These are phyloP conservation scores for Macrobrachium nipponense DNA, from an alignment of 1,140 invertebrate species.

Conservation along the genomic window DNA sequence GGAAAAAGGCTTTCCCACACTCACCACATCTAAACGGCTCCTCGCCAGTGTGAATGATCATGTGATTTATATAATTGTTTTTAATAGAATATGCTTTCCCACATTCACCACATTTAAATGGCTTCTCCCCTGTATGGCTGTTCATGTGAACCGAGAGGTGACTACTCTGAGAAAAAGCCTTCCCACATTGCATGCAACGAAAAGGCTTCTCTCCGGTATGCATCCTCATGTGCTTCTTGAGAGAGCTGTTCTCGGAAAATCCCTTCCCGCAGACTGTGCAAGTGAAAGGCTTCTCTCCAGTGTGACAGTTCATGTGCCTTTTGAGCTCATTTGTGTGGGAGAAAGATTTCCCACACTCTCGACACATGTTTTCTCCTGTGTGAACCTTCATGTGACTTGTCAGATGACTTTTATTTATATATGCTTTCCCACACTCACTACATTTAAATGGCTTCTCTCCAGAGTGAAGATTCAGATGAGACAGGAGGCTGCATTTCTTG, in stretches of 20 bases:
- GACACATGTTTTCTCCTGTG: neutral
- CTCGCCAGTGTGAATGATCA: neutral
- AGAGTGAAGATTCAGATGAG: neutral
- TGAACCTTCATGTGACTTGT: neutral
- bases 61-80: neutral
- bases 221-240: neutral
- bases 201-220: no score
- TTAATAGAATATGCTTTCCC: neutral
- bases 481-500: neutral
- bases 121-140: neutral
- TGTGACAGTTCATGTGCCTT: neutral
- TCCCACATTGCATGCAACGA: no score
- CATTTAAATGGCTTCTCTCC: neutral
- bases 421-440: neutral
- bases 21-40: neutral
- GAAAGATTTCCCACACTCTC: neutral
- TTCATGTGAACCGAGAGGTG: neutral
- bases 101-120: neutral
- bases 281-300: neutral
- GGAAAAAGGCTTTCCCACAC: slow-evolving; percentile 2
- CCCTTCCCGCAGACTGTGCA: neutral
- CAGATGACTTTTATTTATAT: neutral
- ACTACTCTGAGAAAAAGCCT: no score
- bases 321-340: neutral
- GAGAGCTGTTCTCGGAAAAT: neutral